phyloP scores from a whole-genome alignment of 2,888 invertebrate species.

The Diaphora mendica region DNA sequence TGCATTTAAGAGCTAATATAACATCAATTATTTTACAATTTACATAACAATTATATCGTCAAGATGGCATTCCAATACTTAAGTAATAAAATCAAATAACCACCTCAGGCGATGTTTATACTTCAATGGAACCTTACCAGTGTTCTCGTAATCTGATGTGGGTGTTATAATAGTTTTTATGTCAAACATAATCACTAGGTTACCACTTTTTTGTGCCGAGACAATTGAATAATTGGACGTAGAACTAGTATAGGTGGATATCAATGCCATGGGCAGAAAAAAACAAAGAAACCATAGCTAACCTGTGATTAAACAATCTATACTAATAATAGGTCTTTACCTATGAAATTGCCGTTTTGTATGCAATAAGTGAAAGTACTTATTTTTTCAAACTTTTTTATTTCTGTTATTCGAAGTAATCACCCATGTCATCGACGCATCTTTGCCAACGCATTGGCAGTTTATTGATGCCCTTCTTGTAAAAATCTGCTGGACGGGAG shows the following conservation, averaged over 20 bases:
- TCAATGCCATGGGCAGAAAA: constrained; percentile 45
- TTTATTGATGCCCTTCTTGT: too few species aligned
- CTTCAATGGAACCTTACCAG: constrained; percentile 21
- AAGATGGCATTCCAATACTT: constrained; percentile 19
- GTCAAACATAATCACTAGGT: constrained; percentile 32
- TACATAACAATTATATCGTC: constrained; percentile 19
- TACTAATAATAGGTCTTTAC: too few species aligned
- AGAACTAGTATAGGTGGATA: constrained; percentile 30
- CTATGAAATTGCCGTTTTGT: too few species aligned
- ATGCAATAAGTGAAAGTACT: too few species aligned
- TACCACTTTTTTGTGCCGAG: constrained; percentile 39
- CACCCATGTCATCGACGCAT: too few species aligned
- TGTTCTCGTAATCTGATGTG: constrained; percentile 22
- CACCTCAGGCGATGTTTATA: constrained; percentile 22
- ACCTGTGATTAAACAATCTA: not conserved
- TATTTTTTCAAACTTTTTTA: too few species aligned
- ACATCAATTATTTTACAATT: constrained; percentile 2
- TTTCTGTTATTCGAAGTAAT: too few species aligned
- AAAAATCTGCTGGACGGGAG: too few species aligned
- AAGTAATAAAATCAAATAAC: constrained; percentile 23
- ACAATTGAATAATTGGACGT: constrained; percentile 34
- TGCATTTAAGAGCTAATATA: constrained; percentile 9
- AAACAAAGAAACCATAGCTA: constrained; percentile 17
- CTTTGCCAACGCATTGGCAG: too few species aligned
- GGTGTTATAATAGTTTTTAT: constrained; percentile 44